phyloP scores from a whole-genome alignment of 2,797 vertebrate genomes.

The Capromys pilorides region DNA sequence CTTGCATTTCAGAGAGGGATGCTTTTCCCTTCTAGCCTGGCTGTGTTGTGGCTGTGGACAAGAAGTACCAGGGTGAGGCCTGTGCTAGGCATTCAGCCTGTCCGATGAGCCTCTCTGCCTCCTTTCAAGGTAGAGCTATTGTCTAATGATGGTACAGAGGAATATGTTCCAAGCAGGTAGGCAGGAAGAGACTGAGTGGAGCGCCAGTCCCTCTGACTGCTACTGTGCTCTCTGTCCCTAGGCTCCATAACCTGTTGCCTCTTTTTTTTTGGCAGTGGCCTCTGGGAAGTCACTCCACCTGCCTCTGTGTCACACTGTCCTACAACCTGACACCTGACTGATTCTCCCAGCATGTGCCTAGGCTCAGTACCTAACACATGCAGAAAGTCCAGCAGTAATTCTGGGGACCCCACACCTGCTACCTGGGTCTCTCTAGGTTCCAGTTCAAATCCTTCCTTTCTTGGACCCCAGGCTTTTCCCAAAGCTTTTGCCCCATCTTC shows the following conservation, averaged over 20 bases:
- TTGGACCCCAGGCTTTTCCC: background rate
- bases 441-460: background rate
- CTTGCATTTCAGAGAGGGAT: background rate
- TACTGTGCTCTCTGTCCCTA: background rate
- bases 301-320: background rate
- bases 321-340: background rate
- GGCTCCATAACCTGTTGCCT: conserved; percentile 24
- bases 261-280: background rate
- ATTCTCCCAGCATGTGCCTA: background rate
- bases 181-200: background rate
- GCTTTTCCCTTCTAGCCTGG: background rate
- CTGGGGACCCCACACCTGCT: rapidly evolving
- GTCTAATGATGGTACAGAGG: background rate
- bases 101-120: background rate
- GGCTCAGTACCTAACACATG: background rate
- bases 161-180: background rate
- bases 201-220: background rate
- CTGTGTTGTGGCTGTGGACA: rapidly evolving
- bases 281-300: background rate
- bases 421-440: background rate
- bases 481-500: conserved; percentile 39
- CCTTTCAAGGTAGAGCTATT: background rate
- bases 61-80: background rate
- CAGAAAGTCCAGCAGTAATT: background rate
- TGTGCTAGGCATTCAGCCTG: background rate